Percentiles rank a stretch among this genome's conserved stretches.
phyloP scores from a whole-genome alignment of 2,113 vertebrate genomes.

The Quiscalus mexicanus region DNA sequence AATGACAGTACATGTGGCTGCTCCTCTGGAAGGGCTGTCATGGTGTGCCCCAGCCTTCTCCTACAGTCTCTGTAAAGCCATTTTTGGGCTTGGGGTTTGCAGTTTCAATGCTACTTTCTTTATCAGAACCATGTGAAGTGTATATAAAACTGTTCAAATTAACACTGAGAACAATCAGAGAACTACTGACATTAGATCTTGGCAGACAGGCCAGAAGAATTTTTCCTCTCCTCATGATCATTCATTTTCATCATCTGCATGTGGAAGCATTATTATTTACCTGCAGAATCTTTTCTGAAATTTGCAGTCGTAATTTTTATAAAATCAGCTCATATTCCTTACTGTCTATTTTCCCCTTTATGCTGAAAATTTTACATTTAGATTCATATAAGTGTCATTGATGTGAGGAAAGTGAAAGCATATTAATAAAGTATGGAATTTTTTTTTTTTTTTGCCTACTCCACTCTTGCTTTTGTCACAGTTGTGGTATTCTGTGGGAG shows the following conservation, averaged over 20 bases:
- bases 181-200: background rate
- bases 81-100: background rate
- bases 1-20: background rate
- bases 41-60: background rate
- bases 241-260: background rate
- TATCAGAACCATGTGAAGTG: background rate
- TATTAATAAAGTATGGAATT: background rate
- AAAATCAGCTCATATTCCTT: background rate
- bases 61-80: background rate
- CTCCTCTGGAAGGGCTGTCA: background rate
- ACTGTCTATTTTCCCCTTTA: background rate
- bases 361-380: background rate
- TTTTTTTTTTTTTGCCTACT: background rate
- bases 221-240: background rate
- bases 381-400: background rate
- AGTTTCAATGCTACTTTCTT: background rate
- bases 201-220: background rate
- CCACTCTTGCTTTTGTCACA: background rate
- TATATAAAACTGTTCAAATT: background rate
- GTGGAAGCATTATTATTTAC: background rate
- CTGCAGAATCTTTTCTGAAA: background rate
- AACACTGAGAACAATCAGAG: background rate
- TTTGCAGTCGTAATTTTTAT: background rate
- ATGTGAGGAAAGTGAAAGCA: background rate
- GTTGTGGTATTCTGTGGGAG: background rate